Percentiles rank a stretch among this genome's conserved stretches.
Conservation (phyloP, 2,888 invertebrate genomes). For the Cremastobaeus sp. region DNA sequence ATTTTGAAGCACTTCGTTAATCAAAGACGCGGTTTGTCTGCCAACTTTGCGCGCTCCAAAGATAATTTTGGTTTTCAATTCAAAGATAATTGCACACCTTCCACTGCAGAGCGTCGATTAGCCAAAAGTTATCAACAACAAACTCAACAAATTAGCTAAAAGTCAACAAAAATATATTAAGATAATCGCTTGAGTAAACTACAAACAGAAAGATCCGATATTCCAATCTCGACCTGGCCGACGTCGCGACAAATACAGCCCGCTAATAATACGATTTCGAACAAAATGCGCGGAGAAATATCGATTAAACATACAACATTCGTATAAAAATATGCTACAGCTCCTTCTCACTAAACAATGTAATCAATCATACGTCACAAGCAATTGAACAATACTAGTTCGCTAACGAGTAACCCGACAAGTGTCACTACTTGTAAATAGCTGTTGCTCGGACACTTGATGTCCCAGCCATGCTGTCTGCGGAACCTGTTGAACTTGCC, state of each 20-base stretch:
- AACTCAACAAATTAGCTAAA: conserved; percentile 12
- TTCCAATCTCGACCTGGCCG: conserved; percentile 17
- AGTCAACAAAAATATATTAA: conserved; percentile 3
- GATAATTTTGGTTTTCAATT: no score
- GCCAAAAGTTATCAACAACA: conserved; percentile 16
- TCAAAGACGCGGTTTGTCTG: no score
- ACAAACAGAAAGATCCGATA: conserved; percentile 2
- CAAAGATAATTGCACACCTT: no score
- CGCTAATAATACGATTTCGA: conserved; percentile 13
- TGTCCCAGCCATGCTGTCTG: no score
- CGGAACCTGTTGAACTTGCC: no score
- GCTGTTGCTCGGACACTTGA: no score
- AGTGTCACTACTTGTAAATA: conserved; percentile 6
- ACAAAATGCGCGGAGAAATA: conserved; percentile 7
- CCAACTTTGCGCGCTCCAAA: no score
- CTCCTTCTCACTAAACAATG: conserved; percentile 22
- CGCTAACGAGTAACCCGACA: no score
- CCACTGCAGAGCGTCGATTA: no score
- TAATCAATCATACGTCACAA: conserved; percentile 14
- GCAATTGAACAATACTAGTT: no score
- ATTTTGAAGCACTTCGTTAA: no score
- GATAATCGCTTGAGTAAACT: no score
- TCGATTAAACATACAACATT: conserved; percentile 19
- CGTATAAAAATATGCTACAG: conserved; percentile 46
- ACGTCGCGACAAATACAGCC: neutral